Evolutionary conservation across 1,140 invertebrate genomes (phyloP), one percentile per base, ranked within the genome.

Genomic region (Cydia fagiglandana): DNA sequence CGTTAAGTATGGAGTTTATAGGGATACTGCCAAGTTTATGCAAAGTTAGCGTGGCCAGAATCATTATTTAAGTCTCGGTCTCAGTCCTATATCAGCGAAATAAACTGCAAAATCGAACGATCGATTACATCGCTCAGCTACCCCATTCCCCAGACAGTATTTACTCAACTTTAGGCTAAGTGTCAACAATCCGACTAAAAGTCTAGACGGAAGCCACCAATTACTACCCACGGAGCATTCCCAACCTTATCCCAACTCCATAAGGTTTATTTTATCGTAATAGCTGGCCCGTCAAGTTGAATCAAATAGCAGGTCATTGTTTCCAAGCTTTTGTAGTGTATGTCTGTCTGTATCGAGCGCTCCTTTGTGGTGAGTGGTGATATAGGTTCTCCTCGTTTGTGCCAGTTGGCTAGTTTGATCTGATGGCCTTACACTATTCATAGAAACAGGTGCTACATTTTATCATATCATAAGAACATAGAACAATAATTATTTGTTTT

Each of bases 171-270:
- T 64, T 38, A 30, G 24, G 64, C 64, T 13, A 38, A 66, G 64
- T 66, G 64, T 66, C 64, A 66, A 66, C 64, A 66, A 38, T 66
- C 64, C 28, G 30, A 66, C 9, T 17, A 66, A 66, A 66, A 66
- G 64, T 30, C 64, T 66, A 66, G 64, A 66, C 64, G 64, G 64
- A 66, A 38, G 28, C 13, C 6, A 66, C 2, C 64, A 15, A 34
- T 66, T 34, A 66, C 64, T 13, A 38, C 12, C 24, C 64, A 9
- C 20, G 9, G 10, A 64, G 1, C 12, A 66, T 61, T 61, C 30
- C 2, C 28, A 34, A 20, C 64, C 28, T 15, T 66, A 38, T 66
- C 1, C 2, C 5, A 34, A 38, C 0, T 3, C 0, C 0, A 66
- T 38, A 66, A 66, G 28, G 64, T 30, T 17, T 30, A 38, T 38